phyloP scores from a whole-genome alignment of 2,113 vertebrate genomes.

The Gymnorhina tibicen region DNA sequence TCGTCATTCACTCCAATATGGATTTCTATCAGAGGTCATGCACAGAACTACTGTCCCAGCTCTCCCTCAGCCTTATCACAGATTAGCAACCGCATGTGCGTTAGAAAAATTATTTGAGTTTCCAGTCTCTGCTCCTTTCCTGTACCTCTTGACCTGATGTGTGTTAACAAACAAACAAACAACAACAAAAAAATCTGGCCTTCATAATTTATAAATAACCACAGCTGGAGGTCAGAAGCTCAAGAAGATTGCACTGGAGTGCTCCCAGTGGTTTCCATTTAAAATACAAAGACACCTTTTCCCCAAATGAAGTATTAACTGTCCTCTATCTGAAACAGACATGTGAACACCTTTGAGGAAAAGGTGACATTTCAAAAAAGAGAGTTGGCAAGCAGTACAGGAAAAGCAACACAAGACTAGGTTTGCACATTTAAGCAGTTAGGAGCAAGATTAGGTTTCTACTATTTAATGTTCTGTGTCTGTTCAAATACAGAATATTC shows the following conservation, averaged over 20 bases:
- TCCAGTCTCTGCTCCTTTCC: neutral
- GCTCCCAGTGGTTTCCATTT: neutral
- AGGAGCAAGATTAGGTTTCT: neutral
- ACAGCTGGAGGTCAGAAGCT: neutral
- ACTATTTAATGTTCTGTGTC: neutral
- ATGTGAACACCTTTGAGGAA: neutral
- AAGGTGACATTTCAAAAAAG: neutral
- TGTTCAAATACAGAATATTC: neutral
- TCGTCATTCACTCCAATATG: accelerated
- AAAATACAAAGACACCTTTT: neutral
- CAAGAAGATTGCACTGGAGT: neutral
- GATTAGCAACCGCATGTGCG: neutral
- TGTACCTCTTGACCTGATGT: neutral
- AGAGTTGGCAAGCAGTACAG: neutral
- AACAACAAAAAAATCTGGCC: neutral
- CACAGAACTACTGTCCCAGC: neutral
- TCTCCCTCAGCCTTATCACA: neutral
- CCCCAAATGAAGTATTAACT: neutral
- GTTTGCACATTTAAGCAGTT: neutral
- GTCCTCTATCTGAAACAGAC: neutral
- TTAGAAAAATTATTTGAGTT: neutral
- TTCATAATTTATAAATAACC: neutral
- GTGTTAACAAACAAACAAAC: neutral
- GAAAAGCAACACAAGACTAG: neutral
- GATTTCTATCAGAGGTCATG: neutral